Base-by-base conservation (phyloP, 1,140 invertebrate species). In the Prorops nasuta region DNA sequence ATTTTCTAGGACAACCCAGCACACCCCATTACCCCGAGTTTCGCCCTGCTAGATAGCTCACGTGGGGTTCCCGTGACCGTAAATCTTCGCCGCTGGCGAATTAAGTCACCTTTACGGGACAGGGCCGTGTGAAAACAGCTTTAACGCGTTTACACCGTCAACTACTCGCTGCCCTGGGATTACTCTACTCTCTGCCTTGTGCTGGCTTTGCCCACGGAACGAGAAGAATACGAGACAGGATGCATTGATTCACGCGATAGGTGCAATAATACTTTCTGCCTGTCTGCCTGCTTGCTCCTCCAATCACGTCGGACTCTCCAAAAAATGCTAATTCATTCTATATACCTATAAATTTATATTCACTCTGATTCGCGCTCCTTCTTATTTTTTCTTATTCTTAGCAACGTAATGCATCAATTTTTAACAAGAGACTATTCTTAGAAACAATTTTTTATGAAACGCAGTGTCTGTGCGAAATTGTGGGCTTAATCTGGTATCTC, bases 31-130 rank as follows among this genome's bases (percentile, higher is more conserved):
- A 58, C 48, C 20, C 32, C 21, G 20, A 32, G 39, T 44, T 36
- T 45, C 44, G 28, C 39, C 22, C 24, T 9, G 31, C 20, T 20
- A 35, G 34, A 39, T 24, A 24, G 32, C 19, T 46, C 38, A 32
- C 32, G 31, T 21, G 38, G 19, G 36, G 28, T 43, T 49, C 31
- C 38, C 38, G 37, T 21, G 43, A 12, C 31, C 47, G 51, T 57
- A 63, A 61, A 62, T 64, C 48, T 52, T 50, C n/a, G 21, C 42
- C 39, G 51, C 32, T 42, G 51, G 28, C 51, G 53, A 64, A 60
- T 64, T 49, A 58, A 56, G 53, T 56, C 51, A 58, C 51, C 53
- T 53, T 56, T 38, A 44, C 35, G 45, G 39, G 37, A 31, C 8
- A 24, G 45, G 34, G n/a, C n/a, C 54, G 51, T 58, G 61, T 44